phyloP scores from a whole-genome alignment of 2,797 vertebrate species.

The Dermochelys coriacea region DNA sequence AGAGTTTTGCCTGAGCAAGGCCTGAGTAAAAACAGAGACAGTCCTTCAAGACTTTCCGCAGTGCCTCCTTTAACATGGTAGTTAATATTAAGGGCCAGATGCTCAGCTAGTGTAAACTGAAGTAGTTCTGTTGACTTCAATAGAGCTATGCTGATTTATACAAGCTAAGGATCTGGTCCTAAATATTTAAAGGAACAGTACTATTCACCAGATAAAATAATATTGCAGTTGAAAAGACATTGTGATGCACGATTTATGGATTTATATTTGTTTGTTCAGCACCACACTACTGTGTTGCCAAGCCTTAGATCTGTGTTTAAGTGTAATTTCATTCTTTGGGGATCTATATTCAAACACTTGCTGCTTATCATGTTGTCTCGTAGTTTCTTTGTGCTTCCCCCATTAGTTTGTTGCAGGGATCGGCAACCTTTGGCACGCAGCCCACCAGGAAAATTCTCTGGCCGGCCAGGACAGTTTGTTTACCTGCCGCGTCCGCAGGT shows the following conservation, averaged over 20 bases:
- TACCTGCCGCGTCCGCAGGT: no score
- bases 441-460: no score
- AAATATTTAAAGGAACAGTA: not conserved
- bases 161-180: not conserved
- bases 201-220: not conserved
- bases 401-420: no score
- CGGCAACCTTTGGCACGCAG: no score
- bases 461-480: no score
- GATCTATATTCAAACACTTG: not conserved
- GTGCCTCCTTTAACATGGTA: not conserved
- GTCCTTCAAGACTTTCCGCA: not conserved
- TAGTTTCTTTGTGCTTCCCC: not conserved
- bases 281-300: not conserved
- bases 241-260: not conserved
- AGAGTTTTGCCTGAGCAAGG: constrained; percentile 28
- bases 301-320: not conserved
- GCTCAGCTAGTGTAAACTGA: not conserved
- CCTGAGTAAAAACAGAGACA: not conserved
- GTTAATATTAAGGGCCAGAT: not conserved
- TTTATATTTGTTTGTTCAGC: not conserved
- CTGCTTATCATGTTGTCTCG: not conserved
- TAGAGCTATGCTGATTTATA: not conserved
- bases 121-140: not conserved
- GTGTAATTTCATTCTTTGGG: not conserved
- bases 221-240: not conserved